These are phyloP conservation scores for Parelbella ahira DNA, from an alignment of 2,888 invertebrate genomes.

Conservation along the genomic window DNA sequence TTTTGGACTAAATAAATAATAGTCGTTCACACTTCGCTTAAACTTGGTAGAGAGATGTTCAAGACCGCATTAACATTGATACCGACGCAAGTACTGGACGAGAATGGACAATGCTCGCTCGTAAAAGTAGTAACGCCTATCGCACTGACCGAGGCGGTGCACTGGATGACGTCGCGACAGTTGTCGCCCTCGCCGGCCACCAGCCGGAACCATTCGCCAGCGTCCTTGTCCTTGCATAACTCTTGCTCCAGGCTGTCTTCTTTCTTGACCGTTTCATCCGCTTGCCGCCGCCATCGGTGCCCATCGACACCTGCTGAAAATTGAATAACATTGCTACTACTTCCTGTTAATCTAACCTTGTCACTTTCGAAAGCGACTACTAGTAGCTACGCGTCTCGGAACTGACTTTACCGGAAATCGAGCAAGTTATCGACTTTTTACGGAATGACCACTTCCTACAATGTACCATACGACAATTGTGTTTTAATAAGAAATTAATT, in stretches of 20 bases:
- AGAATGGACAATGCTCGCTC: conserved; percentile 35
- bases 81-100: conserved; percentile 28
- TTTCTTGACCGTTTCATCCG: conserved; percentile 86
- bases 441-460: conserved; percentile 21
- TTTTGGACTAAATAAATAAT: too few relatives aligned
- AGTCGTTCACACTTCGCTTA: too few relatives aligned
- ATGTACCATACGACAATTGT: background rate
- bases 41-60: too few relatives aligned
- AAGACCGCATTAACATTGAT: too few relatives aligned
- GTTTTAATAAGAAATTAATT: conserved; percentile 17
- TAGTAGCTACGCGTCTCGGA: background rate
- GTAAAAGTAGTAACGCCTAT: conserved; percentile 38
- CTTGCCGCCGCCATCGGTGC: conserved; percentile 84
- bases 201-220: conserved; percentile 96
- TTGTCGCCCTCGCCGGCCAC: conserved; percentile 94
- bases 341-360: conserved; percentile 15
- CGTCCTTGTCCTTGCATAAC: conserved; percentile 96
- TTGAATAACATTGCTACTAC: conserved; percentile 15
- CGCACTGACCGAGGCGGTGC: conserved; percentile 91
- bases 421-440: background rate
- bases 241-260: conserved; percentile 93
- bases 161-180: conserved; percentile 97
- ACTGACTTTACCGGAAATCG: conserved; percentile 9
- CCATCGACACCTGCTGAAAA: conserved; percentile 61
- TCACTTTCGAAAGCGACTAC: conserved; percentile 13